Evolutionary conservation across 2,888 invertebrate genomes (phyloP).

Genomic region (Stenodema calcarata): DNA sequence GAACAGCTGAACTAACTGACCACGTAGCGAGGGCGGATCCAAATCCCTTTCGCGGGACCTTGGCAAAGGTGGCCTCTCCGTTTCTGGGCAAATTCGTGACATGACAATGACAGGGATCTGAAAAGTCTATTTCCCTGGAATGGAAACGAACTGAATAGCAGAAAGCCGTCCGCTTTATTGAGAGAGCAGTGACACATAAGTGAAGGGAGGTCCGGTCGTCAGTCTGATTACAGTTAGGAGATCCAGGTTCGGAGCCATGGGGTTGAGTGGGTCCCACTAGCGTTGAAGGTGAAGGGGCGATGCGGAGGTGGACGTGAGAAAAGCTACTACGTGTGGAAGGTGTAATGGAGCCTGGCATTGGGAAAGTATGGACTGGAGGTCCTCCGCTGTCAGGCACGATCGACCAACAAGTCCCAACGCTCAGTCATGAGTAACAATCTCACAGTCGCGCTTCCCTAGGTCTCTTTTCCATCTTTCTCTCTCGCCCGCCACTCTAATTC

Average conservation of each 20-base stretch:
- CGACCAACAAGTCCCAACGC: conserved; percentile 27
- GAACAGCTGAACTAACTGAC: not conserved
- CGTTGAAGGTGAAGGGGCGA: not conserved
- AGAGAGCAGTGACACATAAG: not conserved
- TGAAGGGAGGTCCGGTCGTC: not conserved
- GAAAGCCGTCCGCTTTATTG: not conserved
- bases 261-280: not conserved
- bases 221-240: conserved; percentile 2
- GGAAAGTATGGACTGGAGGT: conserved; percentile 27
- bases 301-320: conserved; percentile 18
- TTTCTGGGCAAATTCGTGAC: not conserved
- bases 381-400: conserved; percentile 27
- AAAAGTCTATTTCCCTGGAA: not conserved
- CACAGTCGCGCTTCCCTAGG: conserved; percentile 28
- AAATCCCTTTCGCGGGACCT: not conserved
- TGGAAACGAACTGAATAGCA: not conserved
- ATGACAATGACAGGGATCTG: not conserved
- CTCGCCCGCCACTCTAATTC: not conserved
- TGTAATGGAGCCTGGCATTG: conserved; percentile 36
- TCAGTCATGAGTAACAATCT: conserved; percentile 27
- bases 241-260: not conserved
- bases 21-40: not conserved
- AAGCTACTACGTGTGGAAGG: conserved; percentile 25
- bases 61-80: not conserved
- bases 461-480: not conserved